Evolutionary conservation across 2,797 vertebrate species (phyloP).

Genomic region (Zalophus californianus): DNA sequence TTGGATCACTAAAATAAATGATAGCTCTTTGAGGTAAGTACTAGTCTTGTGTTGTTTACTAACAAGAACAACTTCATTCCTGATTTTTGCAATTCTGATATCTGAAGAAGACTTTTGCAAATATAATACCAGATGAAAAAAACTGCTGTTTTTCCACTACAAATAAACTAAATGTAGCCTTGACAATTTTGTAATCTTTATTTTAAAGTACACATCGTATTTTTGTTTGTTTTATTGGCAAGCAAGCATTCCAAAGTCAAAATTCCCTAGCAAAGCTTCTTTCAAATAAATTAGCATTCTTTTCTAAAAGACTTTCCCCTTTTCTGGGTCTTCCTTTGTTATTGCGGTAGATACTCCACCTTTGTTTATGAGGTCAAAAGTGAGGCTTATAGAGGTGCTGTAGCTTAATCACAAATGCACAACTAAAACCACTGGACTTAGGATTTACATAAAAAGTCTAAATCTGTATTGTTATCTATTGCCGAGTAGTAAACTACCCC

Average conservation of each 20-base stretch:
- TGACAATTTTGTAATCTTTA: neutral
- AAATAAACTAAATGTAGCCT: neutral
- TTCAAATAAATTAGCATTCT: neutral
- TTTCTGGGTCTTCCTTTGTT: neutral
- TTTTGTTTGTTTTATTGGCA: neutral
- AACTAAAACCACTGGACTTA: neutral
- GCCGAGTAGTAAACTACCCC: neutral
- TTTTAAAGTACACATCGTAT: neutral
- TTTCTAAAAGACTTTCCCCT: neutral
- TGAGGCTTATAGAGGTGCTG: no score
- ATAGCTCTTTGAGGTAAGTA: neutral
- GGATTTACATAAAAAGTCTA: neutral
- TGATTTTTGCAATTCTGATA: neutral
- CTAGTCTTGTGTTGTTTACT: neutral
- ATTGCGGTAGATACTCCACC: no score
- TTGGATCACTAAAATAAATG: neutral
- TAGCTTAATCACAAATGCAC: neutral
- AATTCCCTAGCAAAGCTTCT: neutral
- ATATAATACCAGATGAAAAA: neutral
- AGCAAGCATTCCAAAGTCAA: neutral
- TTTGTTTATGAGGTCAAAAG: neutral
- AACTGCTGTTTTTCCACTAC: neutral
- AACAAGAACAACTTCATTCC: neutral
- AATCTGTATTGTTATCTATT: neutral
- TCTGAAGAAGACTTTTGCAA: neutral